Conservation (phyloP, 2,113 vertebrate genomes). For the Corythoichthys intestinalis region DNA sequence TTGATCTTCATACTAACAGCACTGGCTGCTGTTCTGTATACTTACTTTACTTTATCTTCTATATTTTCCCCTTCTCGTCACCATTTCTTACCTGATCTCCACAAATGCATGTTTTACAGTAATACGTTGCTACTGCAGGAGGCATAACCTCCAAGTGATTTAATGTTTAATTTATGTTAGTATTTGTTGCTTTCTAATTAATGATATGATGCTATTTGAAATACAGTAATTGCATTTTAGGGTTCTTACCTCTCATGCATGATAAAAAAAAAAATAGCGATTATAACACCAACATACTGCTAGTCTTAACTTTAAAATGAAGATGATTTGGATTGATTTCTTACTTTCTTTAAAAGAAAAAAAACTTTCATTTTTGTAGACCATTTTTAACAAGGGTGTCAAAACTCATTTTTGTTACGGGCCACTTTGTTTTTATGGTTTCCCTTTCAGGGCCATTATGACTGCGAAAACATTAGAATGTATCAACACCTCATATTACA, state of each 20-base stretch:
- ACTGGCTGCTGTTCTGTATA: conserved; percentile 80
- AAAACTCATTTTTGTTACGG: no score
- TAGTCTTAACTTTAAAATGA: neutral
- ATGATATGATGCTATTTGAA: neutral
- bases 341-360: neutral
- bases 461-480: no score
- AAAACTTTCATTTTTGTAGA: no score
- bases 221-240: neutral
- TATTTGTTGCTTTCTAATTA: neutral
- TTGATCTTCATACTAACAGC: conserved; percentile 87
- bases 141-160: neutral
- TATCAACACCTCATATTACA: no score
- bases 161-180: neutral
- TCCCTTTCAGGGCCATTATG: neutral
- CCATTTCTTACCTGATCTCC: conserved; percentile 51
- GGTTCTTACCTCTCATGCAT: neutral
- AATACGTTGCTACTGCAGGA: conserved; percentile 19
- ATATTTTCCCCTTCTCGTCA: conserved; percentile 78
- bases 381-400: no score
- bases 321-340: neutral
- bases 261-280: neutral
- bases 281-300: neutral
- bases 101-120: conserved; percentile 25
- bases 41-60: conserved; percentile 66
- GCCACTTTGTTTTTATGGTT: neutral